Conservation (phyloP, 37 sponge, comb jelly and placozoan genomes). For the Diacarnus erythraeanus region DNA sequence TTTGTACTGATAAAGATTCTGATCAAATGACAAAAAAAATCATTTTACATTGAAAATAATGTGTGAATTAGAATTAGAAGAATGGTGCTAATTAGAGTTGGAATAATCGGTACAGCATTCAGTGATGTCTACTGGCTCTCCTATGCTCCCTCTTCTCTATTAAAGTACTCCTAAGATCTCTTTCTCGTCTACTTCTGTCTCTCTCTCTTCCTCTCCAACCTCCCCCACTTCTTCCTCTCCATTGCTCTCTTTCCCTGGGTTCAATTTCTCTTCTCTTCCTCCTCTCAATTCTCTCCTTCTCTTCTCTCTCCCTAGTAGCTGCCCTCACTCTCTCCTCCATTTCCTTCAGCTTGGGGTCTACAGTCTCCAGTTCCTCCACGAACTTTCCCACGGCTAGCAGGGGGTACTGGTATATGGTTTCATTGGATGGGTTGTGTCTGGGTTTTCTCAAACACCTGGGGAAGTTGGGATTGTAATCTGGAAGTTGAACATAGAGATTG, state of each 20-base stretch:
- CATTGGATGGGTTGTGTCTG: neutral
- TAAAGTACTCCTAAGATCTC: neutral
- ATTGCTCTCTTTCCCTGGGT: neutral
- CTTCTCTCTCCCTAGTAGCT: neutral
- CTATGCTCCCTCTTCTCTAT: neutral
- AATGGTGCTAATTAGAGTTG: too few relatives aligned
- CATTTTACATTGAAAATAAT: neutral
- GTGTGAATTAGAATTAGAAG: too few relatives aligned
- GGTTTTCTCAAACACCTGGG: neutral
- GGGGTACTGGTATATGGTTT: slow-evolving; percentile 44
- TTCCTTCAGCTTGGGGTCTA: neutral
- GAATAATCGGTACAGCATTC: neutral
- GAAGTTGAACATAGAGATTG: neutral
- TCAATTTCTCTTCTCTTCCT: neutral
- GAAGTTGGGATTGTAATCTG: neutral
- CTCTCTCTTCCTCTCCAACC: slow-evolving; percentile 3
- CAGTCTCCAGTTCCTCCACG: neutral
- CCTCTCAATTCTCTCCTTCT: neutral
- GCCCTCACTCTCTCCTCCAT: neutral
- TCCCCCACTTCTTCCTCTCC: neutral
- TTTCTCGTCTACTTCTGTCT: slow-evolving; percentile 1
- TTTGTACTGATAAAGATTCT: too few relatives aligned
- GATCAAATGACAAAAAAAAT: neutral
- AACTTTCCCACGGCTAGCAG: neutral
- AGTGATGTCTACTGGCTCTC: neutral